Base-by-base conservation (phyloP, 2,113 vertebrate species). In the Gopherus evgoodei region DNA sequence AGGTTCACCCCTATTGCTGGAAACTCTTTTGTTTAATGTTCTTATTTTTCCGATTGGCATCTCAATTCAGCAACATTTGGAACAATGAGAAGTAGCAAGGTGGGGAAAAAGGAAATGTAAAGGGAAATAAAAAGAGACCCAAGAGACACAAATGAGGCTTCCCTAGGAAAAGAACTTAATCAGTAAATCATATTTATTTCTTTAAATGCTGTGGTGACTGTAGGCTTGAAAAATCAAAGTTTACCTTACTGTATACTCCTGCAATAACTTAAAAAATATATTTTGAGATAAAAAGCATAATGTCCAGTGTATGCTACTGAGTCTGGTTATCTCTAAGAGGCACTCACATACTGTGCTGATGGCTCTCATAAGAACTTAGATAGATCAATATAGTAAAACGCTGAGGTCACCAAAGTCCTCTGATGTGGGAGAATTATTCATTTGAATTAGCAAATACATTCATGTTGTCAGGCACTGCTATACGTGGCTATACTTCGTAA, bases 271-370 rank as follows among this genome's bases (percentile, higher is more conserved):
- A 29, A 29, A 59, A 59, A 29, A 59, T 59, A 59, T 59, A 59
- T 59, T 59, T 59, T 59, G 57, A 59, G 5, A 29, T 59, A 29
- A 59, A 59, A 47, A 21, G 83, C 2, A 31, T 11, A 89, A 69
- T n/a, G 11, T 19, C 65, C 38, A 84, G 47, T 11, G 31, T n/a
- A 90, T 8, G 6, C 53, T 85, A 59, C 65, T 49, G 65, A 83
- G 31, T n/a, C 42, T 93, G 49, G n/a, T 94, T 44, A 13, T 90
- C 59, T 87, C 31, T 86, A 22, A 31, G 69, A 81, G 5, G 31
- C 11, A 0, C 0, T 10, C 25, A 12, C n/a, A 22, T 57, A n/a
- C 29, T 83, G 59, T 9, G 21, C 42, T 57, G 38, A 10, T 17
- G 3, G n/a, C 57, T 89, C 57, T 59, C 29, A 14, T 17, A 53